Evolutionary conservation across 2,888 invertebrate genomes (phyloP).

Genomic region (Thyatira batis): DNA sequence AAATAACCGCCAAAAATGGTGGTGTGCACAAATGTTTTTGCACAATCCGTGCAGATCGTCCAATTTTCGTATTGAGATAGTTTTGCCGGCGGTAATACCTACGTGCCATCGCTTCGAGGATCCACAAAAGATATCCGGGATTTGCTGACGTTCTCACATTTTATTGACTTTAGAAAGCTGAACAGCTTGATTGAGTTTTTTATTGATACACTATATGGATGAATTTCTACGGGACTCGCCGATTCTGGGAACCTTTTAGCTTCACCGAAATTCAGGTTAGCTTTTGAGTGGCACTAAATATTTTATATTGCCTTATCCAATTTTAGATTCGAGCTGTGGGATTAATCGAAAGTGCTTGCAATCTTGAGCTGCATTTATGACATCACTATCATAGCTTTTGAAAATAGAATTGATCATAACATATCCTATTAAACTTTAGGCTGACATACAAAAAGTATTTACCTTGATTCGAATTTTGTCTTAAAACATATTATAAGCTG

Average conservation of each 20-base stretch:
- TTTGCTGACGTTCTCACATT: conserved; percentile 29
- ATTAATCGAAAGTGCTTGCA: neutral
- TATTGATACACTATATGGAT: conserved; percentile 13
- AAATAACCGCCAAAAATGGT: conserved; percentile 15
- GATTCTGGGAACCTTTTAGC: neutral
- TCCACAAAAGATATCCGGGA: conserved; percentile 21
- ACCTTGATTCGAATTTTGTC: no score
- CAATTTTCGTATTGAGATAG: conserved; percentile 36
- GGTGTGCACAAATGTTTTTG: conserved; percentile 17
- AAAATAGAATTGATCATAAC: no score
- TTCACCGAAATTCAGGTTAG: neutral
- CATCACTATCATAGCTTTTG: no score
- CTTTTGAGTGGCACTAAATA: neutral
- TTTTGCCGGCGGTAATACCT: conserved; percentile 36
- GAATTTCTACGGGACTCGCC: neutral
- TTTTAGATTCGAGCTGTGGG: neutral
- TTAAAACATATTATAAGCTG: no score
- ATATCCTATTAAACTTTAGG: no score
- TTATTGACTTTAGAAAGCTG: conserved; percentile 34
- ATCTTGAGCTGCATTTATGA: neutral
- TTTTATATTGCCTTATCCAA: neutral
- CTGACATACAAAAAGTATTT: no score
- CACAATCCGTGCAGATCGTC: conserved; percentile 29
- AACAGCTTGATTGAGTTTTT: conserved; percentile 21
- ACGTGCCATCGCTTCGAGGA: conserved; percentile 33